A percentile compares a stretch with the other conserved stretches of the same genome.
phyloP scores from a whole-genome alignment of 1,140 invertebrate species.

The Atopsyche davidsoni region DNA sequence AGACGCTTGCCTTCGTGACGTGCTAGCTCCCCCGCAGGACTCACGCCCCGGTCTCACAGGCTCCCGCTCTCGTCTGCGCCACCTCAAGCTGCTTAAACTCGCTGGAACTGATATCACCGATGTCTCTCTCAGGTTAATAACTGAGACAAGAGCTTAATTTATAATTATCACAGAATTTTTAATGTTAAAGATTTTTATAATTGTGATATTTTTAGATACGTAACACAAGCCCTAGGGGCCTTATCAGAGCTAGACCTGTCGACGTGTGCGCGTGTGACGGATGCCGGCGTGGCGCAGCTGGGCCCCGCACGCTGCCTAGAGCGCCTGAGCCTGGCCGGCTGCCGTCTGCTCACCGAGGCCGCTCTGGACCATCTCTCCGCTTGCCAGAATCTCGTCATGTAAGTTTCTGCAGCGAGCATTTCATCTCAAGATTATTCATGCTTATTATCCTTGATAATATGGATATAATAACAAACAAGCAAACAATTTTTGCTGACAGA shows the following conservation, averaged over 20 bases:
- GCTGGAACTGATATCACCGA: conserved; percentile 87
- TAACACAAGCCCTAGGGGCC: conserved; percentile 69
- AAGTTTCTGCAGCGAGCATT: too few relatives aligned
- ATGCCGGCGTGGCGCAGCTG: conserved; percentile 82
- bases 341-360: conserved; percentile 73
- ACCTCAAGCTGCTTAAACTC: conserved; percentile 67
- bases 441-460: too few relatives aligned
- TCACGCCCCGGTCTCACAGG: conserved; percentile 77
- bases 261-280: conserved; percentile 78
- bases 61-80: conserved; percentile 71
- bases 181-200: too few relatives aligned
- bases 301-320: conserved; percentile 54
- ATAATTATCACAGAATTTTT: too few relatives aligned
- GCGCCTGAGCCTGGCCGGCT: conserved; percentile 71
- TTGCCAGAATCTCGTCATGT: conserved; percentile 51
- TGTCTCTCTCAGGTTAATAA: conserved; percentile 62
- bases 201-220: conserved; percentile 40
- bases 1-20: conserved; percentile 74
- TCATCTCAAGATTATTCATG: too few relatives aligned
- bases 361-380: conserved; percentile 71
- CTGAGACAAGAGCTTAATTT: neutral
- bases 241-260: conserved; percentile 73
- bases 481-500: too few relatives aligned
- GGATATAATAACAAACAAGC: too few relatives aligned
- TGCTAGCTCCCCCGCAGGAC: conserved; percentile 78